A percentile compares a stretch with the other conserved stretches of the same genome.
These are phyloP conservation scores for Steatocranus sp. DNA, from an alignment of 2,797 vertebrate genomes.

Conservation along the genomic window DNA sequence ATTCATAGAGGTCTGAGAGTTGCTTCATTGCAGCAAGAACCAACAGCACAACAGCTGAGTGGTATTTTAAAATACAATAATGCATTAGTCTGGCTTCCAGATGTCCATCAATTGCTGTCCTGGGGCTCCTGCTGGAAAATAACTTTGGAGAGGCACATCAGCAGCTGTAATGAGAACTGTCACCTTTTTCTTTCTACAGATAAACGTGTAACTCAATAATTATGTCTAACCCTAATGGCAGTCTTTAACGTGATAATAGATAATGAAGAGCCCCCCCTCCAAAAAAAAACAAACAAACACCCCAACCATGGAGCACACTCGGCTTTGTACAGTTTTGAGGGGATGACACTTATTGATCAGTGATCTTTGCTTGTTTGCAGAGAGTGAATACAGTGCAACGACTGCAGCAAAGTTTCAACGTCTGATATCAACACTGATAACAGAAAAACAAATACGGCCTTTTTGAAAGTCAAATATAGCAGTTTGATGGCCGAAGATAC, in stretches of 20 bases:
- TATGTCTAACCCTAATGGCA: not conserved
- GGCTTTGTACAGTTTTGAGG: not conserved
- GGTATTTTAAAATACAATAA: conserved; percentile 41
- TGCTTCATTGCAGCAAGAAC: conserved; percentile 9
- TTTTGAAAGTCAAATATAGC: not conserved
- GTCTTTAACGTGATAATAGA: not conserved
- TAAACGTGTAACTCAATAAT: not conserved
- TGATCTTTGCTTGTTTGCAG: not conserved
- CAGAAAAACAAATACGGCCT: not conserved
- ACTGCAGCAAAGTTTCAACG: not conserved
- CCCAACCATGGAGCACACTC: not conserved
- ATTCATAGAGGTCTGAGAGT: conserved; percentile 19
- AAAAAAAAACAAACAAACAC: not conserved
- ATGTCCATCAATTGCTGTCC: conserved; percentile 27
- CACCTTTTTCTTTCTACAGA: not conserved
- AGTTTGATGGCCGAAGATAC: not conserved
- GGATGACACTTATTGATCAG: not conserved
- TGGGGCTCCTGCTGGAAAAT: not conserved
- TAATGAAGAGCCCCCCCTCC: not conserved
- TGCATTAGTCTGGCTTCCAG: conserved; percentile 31
- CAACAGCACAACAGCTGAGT: not conserved
- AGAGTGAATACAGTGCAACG: not conserved
- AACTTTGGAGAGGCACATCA: not conserved
- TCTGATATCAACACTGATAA: not conserved
- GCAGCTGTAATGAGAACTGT: conserved; percentile 6